Conservation (phyloP, 2,113 vertebrate species). For the human (Homo sapiens) region DNA sequence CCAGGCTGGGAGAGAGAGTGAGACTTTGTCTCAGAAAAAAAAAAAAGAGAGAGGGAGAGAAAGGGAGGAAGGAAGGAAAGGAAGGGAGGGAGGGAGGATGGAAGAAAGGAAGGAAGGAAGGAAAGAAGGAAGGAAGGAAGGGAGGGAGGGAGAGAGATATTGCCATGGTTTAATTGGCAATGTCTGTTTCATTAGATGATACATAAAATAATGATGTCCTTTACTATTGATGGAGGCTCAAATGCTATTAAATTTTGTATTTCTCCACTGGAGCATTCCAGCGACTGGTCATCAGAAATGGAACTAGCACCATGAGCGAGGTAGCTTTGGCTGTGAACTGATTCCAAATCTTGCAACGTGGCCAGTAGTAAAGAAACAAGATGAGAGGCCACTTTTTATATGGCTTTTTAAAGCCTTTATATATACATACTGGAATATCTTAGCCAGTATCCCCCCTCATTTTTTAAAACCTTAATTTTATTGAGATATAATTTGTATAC, state of each 20-base stretch:
- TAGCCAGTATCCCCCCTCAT: neutral
- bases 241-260: neutral
- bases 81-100: no score
- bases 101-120: no score
- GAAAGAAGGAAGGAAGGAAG: fast-evolving
- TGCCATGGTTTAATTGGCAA: neutral
- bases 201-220: neutral
- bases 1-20: no score
- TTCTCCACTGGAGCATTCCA: neutral
- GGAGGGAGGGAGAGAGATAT: neutral
- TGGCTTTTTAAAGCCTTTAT: neutral
- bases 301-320: neutral
- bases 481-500: neutral
- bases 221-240: neutral
- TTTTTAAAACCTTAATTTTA: neutral
- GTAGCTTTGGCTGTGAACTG: neutral
- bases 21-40: no score
- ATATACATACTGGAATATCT: neutral
- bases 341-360: neutral
- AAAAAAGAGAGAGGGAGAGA: no score
- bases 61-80: no score
- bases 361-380: neutral
- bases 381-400: neutral
- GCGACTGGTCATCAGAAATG: neutral
- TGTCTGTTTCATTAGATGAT: neutral